A percentile compares a stretch with the other conserved stretches of the same genome.
Evolutionary conservation across 2,888 invertebrate genomes (phyloP).

Genomic region (Ecdyonurus torrentis): DNA sequence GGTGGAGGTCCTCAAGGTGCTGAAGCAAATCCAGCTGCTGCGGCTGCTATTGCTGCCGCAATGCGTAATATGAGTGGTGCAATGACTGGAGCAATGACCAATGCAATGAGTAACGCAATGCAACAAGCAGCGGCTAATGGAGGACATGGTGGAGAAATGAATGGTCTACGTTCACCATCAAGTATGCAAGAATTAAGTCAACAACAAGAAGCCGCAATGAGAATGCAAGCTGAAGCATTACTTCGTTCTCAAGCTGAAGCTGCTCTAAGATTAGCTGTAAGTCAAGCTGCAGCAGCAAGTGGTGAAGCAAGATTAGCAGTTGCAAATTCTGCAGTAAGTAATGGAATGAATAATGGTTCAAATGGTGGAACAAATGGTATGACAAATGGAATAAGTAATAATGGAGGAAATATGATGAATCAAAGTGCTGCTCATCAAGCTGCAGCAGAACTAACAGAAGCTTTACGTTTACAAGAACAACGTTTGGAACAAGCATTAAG

Average conservation of each 20-base stretch:
- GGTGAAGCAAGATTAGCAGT: not conserved
- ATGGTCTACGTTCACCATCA: not conserved
- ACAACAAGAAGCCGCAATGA: slow-evolving; percentile 32
- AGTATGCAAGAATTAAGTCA: not conserved
- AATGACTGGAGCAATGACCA: slow-evolving; percentile 16
- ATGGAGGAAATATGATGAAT: slow-evolving; percentile 12
- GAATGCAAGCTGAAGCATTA: slow-evolving; percentile 62
- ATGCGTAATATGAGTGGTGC: slow-evolving; percentile 33
- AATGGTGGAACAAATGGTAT: slow-evolving; percentile 24
- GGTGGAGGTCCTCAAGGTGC: not conserved
- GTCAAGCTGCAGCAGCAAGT: slow-evolving; percentile 40
- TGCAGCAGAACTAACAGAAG: slow-evolving; percentile 44
- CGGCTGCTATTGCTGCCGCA: slow-evolving; percentile 27
- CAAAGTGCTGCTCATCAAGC: slow-evolving; percentile 27
- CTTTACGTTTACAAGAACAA: slow-evolving; percentile 48
- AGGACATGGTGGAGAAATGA: slow-evolving; percentile 23
- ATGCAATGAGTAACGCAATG: slow-evolving; percentile 24
- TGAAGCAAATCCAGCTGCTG: slow-evolving; percentile 14
- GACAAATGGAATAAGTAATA: slow-evolving; percentile 27
- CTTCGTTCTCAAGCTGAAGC: slow-evolving; percentile 75
- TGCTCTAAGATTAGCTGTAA: slow-evolving; percentile 60
- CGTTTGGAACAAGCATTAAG: slow-evolving; percentile 67
- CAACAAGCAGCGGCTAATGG: slow-evolving; percentile 20
- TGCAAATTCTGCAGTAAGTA: slow-evolving; percentile 5
- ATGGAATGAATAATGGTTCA: slow-evolving; percentile 28